A percentile compares a stretch with the other conserved stretches of the same genome.
These are phyloP conservation scores for Boloria euphrosyne DNA, from an alignment of 2,888 invertebrate genomes.

Conservation along the genomic window DNA sequence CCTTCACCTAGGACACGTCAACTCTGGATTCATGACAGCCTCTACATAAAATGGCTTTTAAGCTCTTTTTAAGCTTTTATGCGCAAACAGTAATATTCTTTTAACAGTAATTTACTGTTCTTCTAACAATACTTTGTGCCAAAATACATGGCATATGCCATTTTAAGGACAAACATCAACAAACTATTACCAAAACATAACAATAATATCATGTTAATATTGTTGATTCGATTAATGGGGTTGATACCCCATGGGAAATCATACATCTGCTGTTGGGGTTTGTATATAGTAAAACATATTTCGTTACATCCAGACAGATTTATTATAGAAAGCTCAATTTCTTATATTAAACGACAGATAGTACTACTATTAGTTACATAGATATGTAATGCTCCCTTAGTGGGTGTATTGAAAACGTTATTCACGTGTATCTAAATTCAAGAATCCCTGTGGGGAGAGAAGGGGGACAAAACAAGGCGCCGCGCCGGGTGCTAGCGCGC, in stretches of 20 bases:
- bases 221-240: neutral
- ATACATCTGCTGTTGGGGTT: constrained; percentile 21
- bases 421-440: constrained; percentile 51
- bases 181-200: neutral
- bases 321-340: neutral
- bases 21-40: too few species aligned
- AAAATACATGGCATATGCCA: too few species aligned
- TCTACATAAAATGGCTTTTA: too few species aligned
- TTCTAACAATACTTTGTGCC: too few species aligned
- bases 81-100: too few species aligned
- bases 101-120: too few species aligned
- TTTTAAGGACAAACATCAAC: neutral
- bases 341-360: constrained; percentile 12
- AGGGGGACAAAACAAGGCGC: constrained; percentile 57
- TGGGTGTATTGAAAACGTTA: constrained; percentile 53
- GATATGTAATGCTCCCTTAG: constrained; percentile 30
- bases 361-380: constrained; percentile 24
- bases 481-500: constrained; percentile 55
- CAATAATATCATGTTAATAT: constrained; percentile 1
- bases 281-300: constrained; percentile 2
- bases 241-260: constrained; percentile 24
- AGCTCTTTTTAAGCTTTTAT: too few species aligned
- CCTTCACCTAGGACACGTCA: too few species aligned
- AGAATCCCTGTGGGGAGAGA: constrained; percentile 52
- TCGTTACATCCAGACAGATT: neutral